A percentile compares a stretch with the other conserved stretches of the same genome.
Evolutionary conservation across 2,113 vertebrate genomes (phyloP).

Genomic region (Leptosomus discolor): DNA sequence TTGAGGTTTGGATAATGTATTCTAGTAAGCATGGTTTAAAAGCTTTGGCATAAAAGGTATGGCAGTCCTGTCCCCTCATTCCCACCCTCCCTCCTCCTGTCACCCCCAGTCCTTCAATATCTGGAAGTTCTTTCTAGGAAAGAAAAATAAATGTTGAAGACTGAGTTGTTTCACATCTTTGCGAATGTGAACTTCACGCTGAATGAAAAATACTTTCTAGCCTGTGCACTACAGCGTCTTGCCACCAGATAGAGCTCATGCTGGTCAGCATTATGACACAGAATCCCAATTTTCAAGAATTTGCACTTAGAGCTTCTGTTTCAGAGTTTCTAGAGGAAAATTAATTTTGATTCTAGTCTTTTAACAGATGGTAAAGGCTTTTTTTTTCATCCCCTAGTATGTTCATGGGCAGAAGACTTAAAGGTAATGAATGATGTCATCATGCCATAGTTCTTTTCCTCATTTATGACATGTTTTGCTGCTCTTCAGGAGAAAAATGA

Average conservation of each 20-base stretch:
- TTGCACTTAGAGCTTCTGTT: neutral
- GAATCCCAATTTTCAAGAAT: neutral
- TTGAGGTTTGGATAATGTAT: neutral
- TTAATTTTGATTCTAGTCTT: neutral
- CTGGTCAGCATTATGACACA: neutral
- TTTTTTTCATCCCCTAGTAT: neutral
- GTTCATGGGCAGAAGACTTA: neutral
- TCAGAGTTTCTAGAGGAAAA: neutral
- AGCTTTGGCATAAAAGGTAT: neutral
- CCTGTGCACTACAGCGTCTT: neutral
- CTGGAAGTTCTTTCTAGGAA: neutral
- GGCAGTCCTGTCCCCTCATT: neutral
- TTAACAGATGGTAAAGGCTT: neutral
- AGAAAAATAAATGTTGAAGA: neutral
- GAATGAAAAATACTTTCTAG: neutral
- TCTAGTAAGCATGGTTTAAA: neutral
- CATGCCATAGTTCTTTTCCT: neutral
- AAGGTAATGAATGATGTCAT: neutral
- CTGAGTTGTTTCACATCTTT: neutral
- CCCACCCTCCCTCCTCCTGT: neutral
- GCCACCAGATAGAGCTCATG: slow-evolving; percentile 35
- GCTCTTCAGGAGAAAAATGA: neutral
- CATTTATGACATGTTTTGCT: neutral
- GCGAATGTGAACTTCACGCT: neutral
- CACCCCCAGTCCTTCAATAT: neutral